Base-by-base conservation (phyloP, 2,888 invertebrate species). In the Scaptomyza cyrtandrae region DNA sequence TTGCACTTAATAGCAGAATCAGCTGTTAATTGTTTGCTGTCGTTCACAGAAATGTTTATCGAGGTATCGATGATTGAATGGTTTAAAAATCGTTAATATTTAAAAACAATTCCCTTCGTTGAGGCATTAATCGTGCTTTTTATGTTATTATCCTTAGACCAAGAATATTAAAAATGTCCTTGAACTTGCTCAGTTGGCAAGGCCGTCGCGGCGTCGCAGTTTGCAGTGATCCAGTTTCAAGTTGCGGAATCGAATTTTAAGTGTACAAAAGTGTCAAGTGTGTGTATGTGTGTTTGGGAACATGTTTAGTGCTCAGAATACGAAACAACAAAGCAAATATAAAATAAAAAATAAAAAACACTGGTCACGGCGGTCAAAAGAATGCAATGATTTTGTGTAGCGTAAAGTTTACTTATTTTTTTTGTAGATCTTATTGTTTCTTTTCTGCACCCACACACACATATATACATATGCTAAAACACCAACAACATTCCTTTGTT, bases 311-410 rank as follows among this genome's bases (percentile, higher is more conserved):
- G 37, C 24, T 11, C 37, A 24, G 31, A 50, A 50, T 19, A 19
- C 13, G 10, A 35, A 50, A n/a, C 16, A 19, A 10, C 56, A 58
- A 24, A 24, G 24, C 3, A 24, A 24, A 24, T 24, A 48, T 41
- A 58, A 57, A 60, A 14, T 41, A 35, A 41, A 44, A 19, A 44
- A 19, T 19, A 19, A 19, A 44, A 56, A 43, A 6, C 69, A 56
- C 52, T 54, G 44, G 53, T 58, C 86, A 75, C 57, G 84, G 75
- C 77, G 86, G 89, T 88, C 85, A 84, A 88, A 80, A 77, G 80
- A 90, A 89, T 86, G 90, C 89, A 89, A 89, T 65, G 31, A 58
- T 71, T 71, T 63, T 62, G 11, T 58, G 14, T 33, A 50, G 50
- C 14, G 33, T 49, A 49, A 6, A 24, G 14, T 58, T 56, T 53